phyloP scores from a whole-genome alignment of 2,113 vertebrate species.

The rabbit (Oryctolagus cuniculus) region DNA sequence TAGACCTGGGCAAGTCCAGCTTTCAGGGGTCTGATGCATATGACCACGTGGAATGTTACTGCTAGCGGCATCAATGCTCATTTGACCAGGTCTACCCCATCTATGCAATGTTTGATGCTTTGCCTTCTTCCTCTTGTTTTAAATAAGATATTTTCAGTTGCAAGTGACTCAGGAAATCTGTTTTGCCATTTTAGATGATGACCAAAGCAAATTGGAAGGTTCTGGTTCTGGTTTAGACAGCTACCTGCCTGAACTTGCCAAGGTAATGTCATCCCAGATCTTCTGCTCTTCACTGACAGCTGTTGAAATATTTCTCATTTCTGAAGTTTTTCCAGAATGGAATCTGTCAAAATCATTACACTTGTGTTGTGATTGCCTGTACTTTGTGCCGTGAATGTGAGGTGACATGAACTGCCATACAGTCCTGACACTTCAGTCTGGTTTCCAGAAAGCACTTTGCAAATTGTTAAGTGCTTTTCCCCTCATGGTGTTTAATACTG shows the following conservation, averaged over 20 bases:
- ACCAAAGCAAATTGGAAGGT: constrained; percentile 95
- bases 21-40: neutral
- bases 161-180: neutral
- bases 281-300: neutral
- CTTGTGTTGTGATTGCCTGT: neutral
- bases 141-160: constrained; percentile 38
- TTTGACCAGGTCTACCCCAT: neutral
- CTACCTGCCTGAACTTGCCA: constrained; percentile 92
- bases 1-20: neutral
- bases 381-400: neutral
- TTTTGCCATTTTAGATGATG: constrained; percentile 93
- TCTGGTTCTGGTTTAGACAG: constrained; percentile 95
- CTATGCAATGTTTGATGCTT: neutral
- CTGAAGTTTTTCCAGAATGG: neutral
- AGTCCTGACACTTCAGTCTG: neutral
- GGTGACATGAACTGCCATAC: neutral
- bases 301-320: neutral
- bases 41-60: neutral
- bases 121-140: neutral
- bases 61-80: no score
- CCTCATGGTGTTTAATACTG: neutral
- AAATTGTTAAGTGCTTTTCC: neutral
- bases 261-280: constrained; percentile 84
- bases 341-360: neutral
- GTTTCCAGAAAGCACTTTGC: neutral